Percentiles rank a stretch among this genome's conserved stretches.
Conservation (phyloP, 2,888 invertebrate genomes). For the Pelosia muscerda region DNA sequence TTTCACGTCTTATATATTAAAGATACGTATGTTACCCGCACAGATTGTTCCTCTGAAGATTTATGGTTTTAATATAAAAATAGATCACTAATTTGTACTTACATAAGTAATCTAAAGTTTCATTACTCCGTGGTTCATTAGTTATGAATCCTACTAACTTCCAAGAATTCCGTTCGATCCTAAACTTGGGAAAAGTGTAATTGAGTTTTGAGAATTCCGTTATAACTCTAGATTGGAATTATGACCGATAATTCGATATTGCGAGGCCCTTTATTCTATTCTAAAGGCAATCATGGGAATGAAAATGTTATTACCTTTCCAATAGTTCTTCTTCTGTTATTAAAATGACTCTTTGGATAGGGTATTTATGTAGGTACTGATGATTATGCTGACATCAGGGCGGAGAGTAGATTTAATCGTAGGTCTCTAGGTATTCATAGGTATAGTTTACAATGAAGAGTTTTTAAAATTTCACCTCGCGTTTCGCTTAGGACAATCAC, state of each 20-base stretch:
- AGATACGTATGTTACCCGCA: no score
- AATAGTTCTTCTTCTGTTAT: no score
- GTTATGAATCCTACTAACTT: neutral
- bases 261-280: neutral
- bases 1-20: no score
- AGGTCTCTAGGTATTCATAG: no score
- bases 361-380: no score
- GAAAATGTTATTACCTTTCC: neutral
- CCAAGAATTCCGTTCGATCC: constrained; percentile 9
- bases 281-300: constrained; percentile 4
- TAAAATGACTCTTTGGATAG: no score
- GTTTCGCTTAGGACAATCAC: no score
- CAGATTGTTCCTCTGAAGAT: no score
- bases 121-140: neutral
- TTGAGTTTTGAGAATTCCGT: constrained; percentile 20
- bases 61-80: neutral
- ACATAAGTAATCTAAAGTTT: constrained; percentile 1
- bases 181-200: constrained; percentile 20
- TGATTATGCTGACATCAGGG: no score
- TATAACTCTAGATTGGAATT: constrained; percentile 21
- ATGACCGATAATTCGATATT: neutral
- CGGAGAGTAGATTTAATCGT: no score
- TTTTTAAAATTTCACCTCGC: no score
- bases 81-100: neutral
- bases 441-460: no score